These are phyloP conservation scores for Zophobas morio DNA, from an alignment of 1,140 invertebrate species.

Conservation along the genomic window DNA sequence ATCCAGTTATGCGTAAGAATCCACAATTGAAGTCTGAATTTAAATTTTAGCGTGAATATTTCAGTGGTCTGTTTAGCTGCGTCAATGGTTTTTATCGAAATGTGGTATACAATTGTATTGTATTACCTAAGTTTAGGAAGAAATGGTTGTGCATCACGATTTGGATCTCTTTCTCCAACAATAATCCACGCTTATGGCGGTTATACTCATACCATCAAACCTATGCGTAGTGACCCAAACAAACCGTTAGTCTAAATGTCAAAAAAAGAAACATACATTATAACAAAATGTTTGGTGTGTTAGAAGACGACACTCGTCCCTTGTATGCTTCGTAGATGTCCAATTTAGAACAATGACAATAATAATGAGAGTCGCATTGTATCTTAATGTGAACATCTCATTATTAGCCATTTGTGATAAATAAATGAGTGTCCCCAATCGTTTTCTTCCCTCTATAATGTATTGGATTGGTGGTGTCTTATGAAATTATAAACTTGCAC, in stretches of 20 bases:
- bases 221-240: conserved; percentile 27
- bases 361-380: conserved; percentile 17
- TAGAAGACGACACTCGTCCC: conserved; percentile 11
- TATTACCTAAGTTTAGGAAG: conserved; percentile 45
- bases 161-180: conserved; percentile 30
- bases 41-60: conserved; percentile 16
- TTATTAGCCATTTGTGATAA: conserved; percentile 36
- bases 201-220: conserved; percentile 48
- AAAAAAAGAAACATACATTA: background rate
- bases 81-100: conserved; percentile 38
- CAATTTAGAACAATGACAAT: conserved; percentile 35
- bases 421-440: conserved; percentile 33
- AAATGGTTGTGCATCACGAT: conserved; percentile 16
- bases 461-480: conserved; percentile 31
- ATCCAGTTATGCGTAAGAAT: conserved; percentile 18
- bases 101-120: conserved; percentile 48
- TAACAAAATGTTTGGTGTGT: conserved; percentile 13
- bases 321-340: conserved; percentile 25
- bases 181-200: conserved; percentile 49
- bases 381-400: conserved; percentile 4
- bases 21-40: conserved; percentile 4
- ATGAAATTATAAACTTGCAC: conserved; percentile 28
- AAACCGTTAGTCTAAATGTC: conserved; percentile 45
- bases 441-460: conserved; percentile 25
- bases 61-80: conserved; percentile 45